Conservation (phyloP, 2,797 vertebrate genomes). For the Diplodus sargus region DNA sequence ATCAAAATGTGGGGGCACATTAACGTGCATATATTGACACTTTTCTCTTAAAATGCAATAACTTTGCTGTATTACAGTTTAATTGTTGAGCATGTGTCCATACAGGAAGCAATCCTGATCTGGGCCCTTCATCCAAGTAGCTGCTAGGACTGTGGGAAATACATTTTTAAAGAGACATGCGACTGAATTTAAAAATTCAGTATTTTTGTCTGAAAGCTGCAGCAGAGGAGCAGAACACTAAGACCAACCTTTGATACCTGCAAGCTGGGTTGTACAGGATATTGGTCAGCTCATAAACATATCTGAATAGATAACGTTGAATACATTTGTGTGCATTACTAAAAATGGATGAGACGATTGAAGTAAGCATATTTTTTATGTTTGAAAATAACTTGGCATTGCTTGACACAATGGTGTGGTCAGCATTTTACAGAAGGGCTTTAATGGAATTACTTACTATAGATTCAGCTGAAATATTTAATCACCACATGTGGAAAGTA, state of each 20-base stretch:
- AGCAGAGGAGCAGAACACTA: slow-evolving; percentile 11
- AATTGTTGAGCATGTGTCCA: slow-evolving; percentile 3
- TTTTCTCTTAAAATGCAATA: not conserved
- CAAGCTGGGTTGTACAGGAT: not conserved
- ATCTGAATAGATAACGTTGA: not conserved
- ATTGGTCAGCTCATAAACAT: not conserved
- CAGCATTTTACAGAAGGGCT: slow-evolving; percentile 1
- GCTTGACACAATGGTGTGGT: not conserved
- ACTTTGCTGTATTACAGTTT: not conserved
- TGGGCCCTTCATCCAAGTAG: slow-evolving; percentile 1
- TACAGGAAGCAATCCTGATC: slow-evolving; percentile 8
- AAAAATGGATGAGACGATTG: not conserved
- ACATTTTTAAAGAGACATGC: slow-evolving; percentile 46
- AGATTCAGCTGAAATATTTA: not conserved
- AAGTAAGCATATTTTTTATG: not conserved
- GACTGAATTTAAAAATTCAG: slow-evolving; percentile 42
- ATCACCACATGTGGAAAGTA: not conserved
- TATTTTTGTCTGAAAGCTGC: slow-evolving; percentile 29
- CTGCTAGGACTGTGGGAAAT: slow-evolving; percentile 13
- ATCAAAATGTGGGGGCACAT: not conserved
- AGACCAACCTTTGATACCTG: not conserved
- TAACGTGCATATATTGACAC: not conserved
- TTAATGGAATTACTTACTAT: not conserved
- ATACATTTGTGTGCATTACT: not conserved
- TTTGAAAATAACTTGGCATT: not conserved